Evolutionary conservation across 2,797 vertebrate species (phyloP), one percentile per base, ranked within the genome.

Genomic region (Sitta carolinensis): DNA sequence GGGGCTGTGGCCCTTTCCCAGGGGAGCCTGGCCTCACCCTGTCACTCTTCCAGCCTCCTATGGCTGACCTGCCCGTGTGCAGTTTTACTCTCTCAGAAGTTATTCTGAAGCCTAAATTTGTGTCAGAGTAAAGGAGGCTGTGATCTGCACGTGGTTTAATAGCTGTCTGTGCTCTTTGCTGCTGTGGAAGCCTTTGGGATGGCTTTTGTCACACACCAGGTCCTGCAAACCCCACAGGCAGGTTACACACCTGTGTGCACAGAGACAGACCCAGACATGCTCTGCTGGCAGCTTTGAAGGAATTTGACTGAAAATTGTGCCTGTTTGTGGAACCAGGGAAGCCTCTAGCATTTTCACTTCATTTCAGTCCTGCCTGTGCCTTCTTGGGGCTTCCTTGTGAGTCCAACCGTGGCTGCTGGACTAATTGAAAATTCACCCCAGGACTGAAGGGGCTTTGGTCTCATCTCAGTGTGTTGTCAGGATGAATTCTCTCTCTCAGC

Each of bases 1-100:
- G 2, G 4, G 15, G 0, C 0, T 50, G 48, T 20, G 48, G 5
- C 30, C 3, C 1, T 38, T 40, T 58, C 15, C 7, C 19, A 22
- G 21, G 17, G 13, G 6, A 27, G 45, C 43, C 13, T 30, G 76
- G 20, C 23, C 22, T 40, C 80, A 32, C 5, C 16, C n/a, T 47
- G n/a, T 2, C 10, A 4, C 23, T 64, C 8, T 1, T 30, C 9
- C 20, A 13, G 40, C 23, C 12, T 58, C 20, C 42, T 27, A 0
- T 10, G 16, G 19, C 11, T 59, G 52, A 43, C 9, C 51, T 32
- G 40, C 5, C 2, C 2, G 8, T 11, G 18, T 20, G 57, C 25
- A 20, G 26, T 15, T 50, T 36, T 23, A 8, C 2, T 30, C 32
- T 57, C 51, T 27, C 14, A 12, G 8, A 30, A 64, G 22, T 47